Evolutionary conservation across 2,113 vertebrate genomes (phyloP).

Genomic region (Ciconia maguari): DNA sequence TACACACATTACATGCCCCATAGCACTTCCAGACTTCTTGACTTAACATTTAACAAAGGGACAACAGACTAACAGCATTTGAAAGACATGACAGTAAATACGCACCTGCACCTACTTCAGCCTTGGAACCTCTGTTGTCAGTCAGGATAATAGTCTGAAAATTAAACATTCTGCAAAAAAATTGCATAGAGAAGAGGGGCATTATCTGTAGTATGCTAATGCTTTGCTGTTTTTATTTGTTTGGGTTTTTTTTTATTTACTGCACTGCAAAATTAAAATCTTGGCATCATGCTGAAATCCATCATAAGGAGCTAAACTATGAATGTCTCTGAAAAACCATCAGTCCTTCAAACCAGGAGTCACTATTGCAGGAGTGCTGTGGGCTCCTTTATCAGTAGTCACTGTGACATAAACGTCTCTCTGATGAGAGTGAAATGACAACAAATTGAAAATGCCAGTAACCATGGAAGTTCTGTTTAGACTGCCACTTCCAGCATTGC

Average conservation of each 20-base stretch:
- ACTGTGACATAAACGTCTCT: slow-evolving; percentile 5
- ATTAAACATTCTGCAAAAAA: not conserved
- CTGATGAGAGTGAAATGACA: slow-evolving; percentile 11
- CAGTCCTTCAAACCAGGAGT: not conserved
- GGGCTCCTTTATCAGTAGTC: not conserved
- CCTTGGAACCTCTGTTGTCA: not conserved
- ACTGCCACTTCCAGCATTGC: slow-evolving; percentile 21
- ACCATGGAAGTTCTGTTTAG: slow-evolving; percentile 26
- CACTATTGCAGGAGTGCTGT: not conserved
- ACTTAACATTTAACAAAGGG: not conserved
- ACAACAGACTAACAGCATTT: not conserved
- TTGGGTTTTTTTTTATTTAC: not conserved
- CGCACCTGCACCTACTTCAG: not conserved
- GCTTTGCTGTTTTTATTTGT: not conserved
- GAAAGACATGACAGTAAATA: not conserved
- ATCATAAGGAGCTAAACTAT: not conserved
- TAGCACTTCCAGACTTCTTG: not conserved
- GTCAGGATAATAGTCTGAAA: not conserved
- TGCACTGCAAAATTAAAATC: not conserved
- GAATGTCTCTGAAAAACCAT: not conserved
- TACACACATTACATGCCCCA: not conserved
- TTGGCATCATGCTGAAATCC: not conserved
- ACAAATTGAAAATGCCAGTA: slow-evolving; percentile 31
- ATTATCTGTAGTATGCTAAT: not conserved
- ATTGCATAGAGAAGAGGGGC: not conserved